A percentile compares a stretch with the other conserved stretches of the same genome.
These are phyloP conservation scores for Ahaetulla prasina DNA, from an alignment of 2,113 vertebrate species.

Conservation along the genomic window DNA sequence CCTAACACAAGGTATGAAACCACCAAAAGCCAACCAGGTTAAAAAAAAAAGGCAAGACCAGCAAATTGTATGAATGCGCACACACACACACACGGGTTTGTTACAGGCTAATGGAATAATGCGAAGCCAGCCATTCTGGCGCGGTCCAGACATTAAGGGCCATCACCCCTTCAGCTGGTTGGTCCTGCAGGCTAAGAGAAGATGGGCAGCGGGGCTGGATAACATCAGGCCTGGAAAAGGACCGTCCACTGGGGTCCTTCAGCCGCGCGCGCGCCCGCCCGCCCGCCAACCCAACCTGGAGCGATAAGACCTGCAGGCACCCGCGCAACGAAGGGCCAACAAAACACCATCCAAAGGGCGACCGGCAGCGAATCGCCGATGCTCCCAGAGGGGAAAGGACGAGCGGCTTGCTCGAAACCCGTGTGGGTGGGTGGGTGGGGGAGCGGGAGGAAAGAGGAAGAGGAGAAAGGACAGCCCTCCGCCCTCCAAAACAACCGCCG, in stretches of 20 bases:
- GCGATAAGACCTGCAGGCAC: background rate
- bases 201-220: background rate
- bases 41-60: background rate
- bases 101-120: background rate
- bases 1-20: background rate
- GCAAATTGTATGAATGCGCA: background rate
- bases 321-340: background rate
- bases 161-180: background rate
- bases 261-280: background rate
- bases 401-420: background rate
- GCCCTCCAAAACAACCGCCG: background rate
- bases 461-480: background rate
- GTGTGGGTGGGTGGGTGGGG: background rate
- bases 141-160: background rate
- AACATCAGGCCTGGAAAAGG: background rate
- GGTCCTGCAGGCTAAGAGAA: background rate
- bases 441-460: background rate
- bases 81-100: background rate
- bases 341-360: background rate
- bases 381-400: background rate
- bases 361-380: background rate
- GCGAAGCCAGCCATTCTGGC: background rate
- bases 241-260: background rate
- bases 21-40: background rate
- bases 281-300: background rate